Conservation (phyloP, 2,888 invertebrate species). For the Mechanitis mazaeus region DNA sequence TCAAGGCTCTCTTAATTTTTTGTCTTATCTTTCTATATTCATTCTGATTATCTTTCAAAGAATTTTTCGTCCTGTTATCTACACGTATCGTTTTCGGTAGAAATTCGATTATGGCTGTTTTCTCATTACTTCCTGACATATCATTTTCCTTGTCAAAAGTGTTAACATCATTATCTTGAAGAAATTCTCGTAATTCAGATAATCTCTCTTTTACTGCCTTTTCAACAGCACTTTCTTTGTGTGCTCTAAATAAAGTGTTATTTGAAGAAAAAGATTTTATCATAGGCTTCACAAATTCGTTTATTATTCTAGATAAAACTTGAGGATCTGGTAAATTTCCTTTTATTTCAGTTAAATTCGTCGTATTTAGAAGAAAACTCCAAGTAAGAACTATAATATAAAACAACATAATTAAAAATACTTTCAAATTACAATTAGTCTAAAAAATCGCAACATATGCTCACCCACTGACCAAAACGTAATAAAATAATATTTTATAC, state of each 20-base stretch:
- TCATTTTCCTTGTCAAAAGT: constrained; percentile 28
- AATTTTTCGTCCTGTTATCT: constrained; percentile 14
- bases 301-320: constrained; percentile 35
- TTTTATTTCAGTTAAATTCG: constrained; percentile 12
- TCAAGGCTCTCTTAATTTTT: constrained; percentile 41
- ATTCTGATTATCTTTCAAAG: constrained; percentile 35
- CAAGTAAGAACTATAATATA: neutral
- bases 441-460: neutral
- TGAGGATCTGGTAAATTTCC: constrained; percentile 30
- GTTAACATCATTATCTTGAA: constrained; percentile 42
- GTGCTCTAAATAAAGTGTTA: constrained; percentile 15
- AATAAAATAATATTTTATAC: neutral
- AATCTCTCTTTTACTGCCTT: constrained; percentile 40
- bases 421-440: neutral
- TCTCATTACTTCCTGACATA: constrained; percentile 38
- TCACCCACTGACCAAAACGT: neutral
- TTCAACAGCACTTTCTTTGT: constrained; percentile 31
- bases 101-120: constrained; percentile 53
- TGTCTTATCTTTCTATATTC: constrained; percentile 48
- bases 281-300: constrained; percentile 39
- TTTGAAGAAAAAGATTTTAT: constrained; percentile 24
- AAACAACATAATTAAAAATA: neutral
- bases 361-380: neutral
- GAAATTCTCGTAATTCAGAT: constrained; percentile 36
- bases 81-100: constrained; percentile 29